A percentile compares a stretch with the other conserved stretches of the same genome.
Conservation (phyloP, 2,797 vertebrate species). For the Epinephelus coioides region DNA sequence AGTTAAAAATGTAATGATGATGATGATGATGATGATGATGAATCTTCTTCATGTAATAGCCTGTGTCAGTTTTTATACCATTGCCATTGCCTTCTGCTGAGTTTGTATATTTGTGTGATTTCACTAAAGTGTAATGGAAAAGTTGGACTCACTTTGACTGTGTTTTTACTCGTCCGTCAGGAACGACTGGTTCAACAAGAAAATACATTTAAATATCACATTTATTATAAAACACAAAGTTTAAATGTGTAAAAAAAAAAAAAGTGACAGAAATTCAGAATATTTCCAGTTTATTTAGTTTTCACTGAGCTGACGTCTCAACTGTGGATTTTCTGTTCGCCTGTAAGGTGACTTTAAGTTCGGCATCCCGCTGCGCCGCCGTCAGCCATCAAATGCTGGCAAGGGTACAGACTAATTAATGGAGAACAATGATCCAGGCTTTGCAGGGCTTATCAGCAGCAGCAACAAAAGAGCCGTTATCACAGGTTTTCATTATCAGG, state of each 20-base stretch:
- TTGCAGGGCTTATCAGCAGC: conserved; percentile 43
- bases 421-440: conserved; percentile 68
- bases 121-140: conserved; percentile 84
- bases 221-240: no score
- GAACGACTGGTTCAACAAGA: no score
- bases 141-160: conserved; percentile 14
- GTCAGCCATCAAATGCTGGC: conserved; percentile 29
- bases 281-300: neutral
- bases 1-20: conserved; percentile 72
- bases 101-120: conserved; percentile 85
- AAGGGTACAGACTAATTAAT: conserved; percentile 67
- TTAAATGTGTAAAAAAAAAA: no score
- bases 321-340: neutral
- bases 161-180: conserved; percentile 17
- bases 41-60: conserved; percentile 76
- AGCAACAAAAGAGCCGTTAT: conserved; percentile 48
- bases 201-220: no score
- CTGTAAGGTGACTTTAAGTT: conserved; percentile 39
- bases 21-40: conserved; percentile 62
- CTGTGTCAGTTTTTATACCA: conserved; percentile 83
- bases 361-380: neutral
- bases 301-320: neutral
- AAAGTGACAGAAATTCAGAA: neutral
- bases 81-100: conserved; percentile 83
- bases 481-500: conserved; percentile 54